Evolutionary conservation across 2,888 invertebrate species (phyloP).

Genomic region (Gasteruption jaculator): DNA sequence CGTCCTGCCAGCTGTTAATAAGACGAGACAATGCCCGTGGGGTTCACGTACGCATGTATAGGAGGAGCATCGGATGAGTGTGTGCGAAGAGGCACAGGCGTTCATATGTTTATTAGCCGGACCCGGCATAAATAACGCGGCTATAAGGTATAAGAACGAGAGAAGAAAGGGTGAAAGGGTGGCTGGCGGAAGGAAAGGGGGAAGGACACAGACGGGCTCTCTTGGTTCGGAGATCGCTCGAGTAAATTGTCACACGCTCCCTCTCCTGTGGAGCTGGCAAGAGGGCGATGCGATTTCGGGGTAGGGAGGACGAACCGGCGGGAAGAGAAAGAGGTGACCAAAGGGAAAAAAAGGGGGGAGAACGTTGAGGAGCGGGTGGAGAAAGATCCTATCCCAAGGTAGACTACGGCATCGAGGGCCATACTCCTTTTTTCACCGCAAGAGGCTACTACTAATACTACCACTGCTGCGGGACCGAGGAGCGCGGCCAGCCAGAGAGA

Average conservation of each 20-base stretch:
- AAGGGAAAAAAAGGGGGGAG: conserved; percentile 20
- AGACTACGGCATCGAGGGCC: conserved; percentile 28
- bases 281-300: conserved; percentile 30
- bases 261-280: conserved; percentile 39
- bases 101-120: conserved; percentile 52
- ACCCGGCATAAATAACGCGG: conserved; percentile 51
- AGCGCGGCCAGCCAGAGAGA: too few relatives aligned
- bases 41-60: conserved; percentile 20
- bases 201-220: conserved; percentile 22
- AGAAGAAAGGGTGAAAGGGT: conserved; percentile 35
- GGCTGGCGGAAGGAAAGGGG: conserved; percentile 14
- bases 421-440: conserved; percentile 20
- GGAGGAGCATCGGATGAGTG: conserved; percentile 11
- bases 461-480: too few relatives aligned
- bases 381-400: conserved; percentile 43
- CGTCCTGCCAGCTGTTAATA: conserved; percentile 46
- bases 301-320: conserved; percentile 19
- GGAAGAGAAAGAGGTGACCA: conserved; percentile 28
- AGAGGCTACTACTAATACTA: neutral
- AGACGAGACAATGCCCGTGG: conserved; percentile 47
- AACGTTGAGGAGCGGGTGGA: conserved; percentile 34
- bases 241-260: conserved; percentile 52
- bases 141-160: conserved; percentile 45
- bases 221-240: conserved; percentile 42
- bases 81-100: conserved; percentile 43